Evolutionary conservation across 2,797 vertebrate genomes (phyloP), one percentile per base, ranked within the genome.

Genomic region (Anguilla megastoma): DNA sequence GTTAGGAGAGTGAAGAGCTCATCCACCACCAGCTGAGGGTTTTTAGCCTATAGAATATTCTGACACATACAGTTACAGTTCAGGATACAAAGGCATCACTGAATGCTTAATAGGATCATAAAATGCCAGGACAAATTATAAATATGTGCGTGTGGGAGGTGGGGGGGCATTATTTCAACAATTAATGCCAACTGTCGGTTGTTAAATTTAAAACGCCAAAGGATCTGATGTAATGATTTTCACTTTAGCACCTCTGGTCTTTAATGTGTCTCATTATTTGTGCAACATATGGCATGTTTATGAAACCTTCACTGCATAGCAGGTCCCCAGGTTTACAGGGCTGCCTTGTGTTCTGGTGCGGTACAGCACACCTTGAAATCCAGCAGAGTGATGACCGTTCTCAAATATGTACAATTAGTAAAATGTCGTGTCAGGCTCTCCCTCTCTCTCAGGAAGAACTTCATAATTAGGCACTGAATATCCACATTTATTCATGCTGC

Each of bases 391-490:
- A 91, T 90, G 92, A 95, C 95, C 92, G 90, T 90, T 95, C 93
- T 94, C 90, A 95, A 95, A 96, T 95, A 91, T 94, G 92, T 92
- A 91, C 93, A 95, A 95, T 96, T 96, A 95, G 94, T 95, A 93
- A 95, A 95, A 95, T 94, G 95, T 95, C 94, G 95, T 92, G 92
- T 91, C 89, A 50, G 24, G 92, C 94, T 94, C 91, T 90, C 87
- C 8, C 90, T 91, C 92, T 93, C 91, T 88, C 48, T 54, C 91
- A 92, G 80, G 27, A 45, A 50, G 41, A 48, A 50, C 7, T 91
- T 86, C 86, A 89, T 89, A 91, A 91, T 91, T 90, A 88, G 85
- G 58, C 54, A 87, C 66, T 41, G 69, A 79, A 45, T 50, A 48
- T 50, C 36, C 76, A 79, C 74, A 30, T 24, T 86, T 83, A 66